Percentiles rank a stretch among this genome's conserved stretches.
These are phyloP conservation scores for Rhea americana DNA, from an alignment of 2,113 vertebrate genomes.

Conservation along the genomic window DNA sequence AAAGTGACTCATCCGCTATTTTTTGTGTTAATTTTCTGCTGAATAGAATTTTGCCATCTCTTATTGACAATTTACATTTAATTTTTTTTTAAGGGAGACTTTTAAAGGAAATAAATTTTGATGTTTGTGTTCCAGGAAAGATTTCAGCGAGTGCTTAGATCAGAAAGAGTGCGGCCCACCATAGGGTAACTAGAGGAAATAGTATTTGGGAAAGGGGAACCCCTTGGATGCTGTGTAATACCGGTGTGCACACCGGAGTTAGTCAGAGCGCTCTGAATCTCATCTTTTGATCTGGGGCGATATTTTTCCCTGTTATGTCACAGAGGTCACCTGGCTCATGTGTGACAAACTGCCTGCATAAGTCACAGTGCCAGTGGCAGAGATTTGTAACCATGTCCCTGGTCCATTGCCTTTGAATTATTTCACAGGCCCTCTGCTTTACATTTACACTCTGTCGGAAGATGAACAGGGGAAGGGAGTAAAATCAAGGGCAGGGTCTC, in stretches of 20 bases:
- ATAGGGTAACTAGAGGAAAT: rapidly evolving
- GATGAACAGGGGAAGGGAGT: slow-evolving; percentile 90
- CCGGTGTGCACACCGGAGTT: slow-evolving; percentile 39
- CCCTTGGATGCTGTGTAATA: background rate
- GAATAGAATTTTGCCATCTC: background rate
- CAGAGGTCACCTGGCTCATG: slow-evolving; percentile 87
- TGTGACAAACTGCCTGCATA: slow-evolving; percentile 93
- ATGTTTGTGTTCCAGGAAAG: background rate
- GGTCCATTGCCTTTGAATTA: slow-evolving; percentile 99
- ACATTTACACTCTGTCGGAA: slow-evolving; percentile 85
- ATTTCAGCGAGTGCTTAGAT: background rate
- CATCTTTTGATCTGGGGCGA: slow-evolving; percentile 76
- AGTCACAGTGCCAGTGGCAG: slow-evolving; percentile 87
- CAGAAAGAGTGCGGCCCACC: background rate
- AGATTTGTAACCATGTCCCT: slow-evolving; percentile 98
- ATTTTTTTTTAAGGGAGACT: background rate
- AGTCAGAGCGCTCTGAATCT: slow-evolving; percentile 66
- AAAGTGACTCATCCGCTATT: background rate
- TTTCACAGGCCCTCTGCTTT: slow-evolving; percentile 87
- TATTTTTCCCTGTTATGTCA: slow-evolving; percentile 86
- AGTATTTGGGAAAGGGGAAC: background rate
- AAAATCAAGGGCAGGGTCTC: slow-evolving; percentile 92
- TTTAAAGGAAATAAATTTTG: background rate
- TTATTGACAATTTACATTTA: background rate
- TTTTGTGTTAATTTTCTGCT: background rate